Evolutionary conservation across 2,113 vertebrate species (phyloP).

Genomic region (Etheostoma cragini): DNA sequence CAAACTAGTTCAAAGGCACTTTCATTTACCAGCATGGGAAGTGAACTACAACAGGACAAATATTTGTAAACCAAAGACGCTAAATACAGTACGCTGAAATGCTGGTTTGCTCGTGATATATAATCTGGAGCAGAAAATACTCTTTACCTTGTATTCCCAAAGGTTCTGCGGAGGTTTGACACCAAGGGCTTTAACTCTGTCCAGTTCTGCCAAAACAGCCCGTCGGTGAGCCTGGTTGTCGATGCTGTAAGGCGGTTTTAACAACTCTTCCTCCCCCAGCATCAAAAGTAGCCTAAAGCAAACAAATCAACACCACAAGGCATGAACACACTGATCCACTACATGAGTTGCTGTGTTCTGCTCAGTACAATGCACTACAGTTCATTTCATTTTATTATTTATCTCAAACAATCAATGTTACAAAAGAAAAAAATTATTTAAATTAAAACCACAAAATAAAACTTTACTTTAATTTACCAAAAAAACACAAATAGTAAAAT

Average conservation of each 20-base stretch:
- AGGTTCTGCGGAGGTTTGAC: constrained; percentile 93
- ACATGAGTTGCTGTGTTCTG: neutral
- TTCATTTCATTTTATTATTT: neutral
- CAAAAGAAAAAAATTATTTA: too few species aligned
- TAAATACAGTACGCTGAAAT: neutral
- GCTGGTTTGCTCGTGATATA: neutral
- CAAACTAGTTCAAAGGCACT: neutral
- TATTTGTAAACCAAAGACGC: neutral
- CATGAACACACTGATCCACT: neutral
- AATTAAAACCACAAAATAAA: too few species aligned
- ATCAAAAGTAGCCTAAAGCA: constrained; percentile 88
- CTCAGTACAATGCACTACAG: neutral
- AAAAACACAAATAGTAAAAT: too few species aligned
- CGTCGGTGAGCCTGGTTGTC: constrained; percentile 89
- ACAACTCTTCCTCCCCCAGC: constrained; percentile 91
- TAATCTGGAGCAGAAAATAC: neutral
- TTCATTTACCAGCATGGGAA: neutral
- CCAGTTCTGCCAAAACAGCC: constrained; percentile 88
- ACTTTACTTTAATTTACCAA: too few species aligned
- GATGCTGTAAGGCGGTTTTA: constrained; percentile 85
- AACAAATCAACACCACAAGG: constrained; percentile 6
- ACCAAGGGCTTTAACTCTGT: constrained; percentile 87
- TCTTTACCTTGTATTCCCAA: constrained; percentile 95
- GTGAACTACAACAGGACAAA: neutral
- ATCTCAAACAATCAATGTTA: too few species aligned